Conservation (phyloP, 2,888 invertebrate genomes). For the Galerucella nymphaeae region DNA sequence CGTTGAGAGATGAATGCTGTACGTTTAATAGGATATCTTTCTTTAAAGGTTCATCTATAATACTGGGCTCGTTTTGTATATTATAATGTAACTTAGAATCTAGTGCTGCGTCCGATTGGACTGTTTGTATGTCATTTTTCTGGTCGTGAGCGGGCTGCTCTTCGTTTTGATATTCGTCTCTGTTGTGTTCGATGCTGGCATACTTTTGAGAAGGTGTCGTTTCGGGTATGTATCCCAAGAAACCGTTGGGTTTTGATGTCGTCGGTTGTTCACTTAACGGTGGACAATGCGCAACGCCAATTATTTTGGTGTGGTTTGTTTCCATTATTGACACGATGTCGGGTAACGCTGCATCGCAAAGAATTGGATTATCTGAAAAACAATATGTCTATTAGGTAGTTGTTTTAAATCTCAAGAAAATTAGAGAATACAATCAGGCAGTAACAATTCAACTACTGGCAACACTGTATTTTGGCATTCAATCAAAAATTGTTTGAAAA, state of each 20-base stretch:
- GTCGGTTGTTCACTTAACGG: conserved; percentile 61
- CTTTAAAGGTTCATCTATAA: conserved; percentile 23
- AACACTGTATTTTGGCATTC: too few relatives aligned
- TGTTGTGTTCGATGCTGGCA: conserved; percentile 19
- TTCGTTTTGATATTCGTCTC: conserved; percentile 28
- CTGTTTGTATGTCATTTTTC: conserved; percentile 27
- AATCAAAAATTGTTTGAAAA: too few relatives aligned
- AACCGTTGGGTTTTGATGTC: conserved; percentile 60
- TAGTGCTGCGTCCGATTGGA: conserved; percentile 35
- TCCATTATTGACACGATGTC: conserved; percentile 78
- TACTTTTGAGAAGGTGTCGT: conserved; percentile 24
- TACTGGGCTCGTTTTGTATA: conserved; percentile 21
- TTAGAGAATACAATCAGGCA: too few relatives aligned
- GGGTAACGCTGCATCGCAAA: conserved; percentile 79
- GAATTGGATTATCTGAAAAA: conserved; percentile 81
- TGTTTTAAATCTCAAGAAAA: neutral
- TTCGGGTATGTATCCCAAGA: conserved; percentile 59
- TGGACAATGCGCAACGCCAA: conserved; percentile 71
- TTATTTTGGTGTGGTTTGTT: conserved; percentile 78
- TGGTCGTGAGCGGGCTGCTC: conserved; percentile 13
- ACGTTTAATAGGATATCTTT: conserved; percentile 3
- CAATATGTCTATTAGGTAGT: conserved; percentile 18
- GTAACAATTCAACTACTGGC: too few relatives aligned
- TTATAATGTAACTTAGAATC: conserved; percentile 33
- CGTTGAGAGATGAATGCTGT: conserved; percentile 4